Evolutionary conservation across 2,797 vertebrate species (phyloP), one percentile per base, ranked within the genome.

Genomic region (Neoniphon sammara): DNA sequence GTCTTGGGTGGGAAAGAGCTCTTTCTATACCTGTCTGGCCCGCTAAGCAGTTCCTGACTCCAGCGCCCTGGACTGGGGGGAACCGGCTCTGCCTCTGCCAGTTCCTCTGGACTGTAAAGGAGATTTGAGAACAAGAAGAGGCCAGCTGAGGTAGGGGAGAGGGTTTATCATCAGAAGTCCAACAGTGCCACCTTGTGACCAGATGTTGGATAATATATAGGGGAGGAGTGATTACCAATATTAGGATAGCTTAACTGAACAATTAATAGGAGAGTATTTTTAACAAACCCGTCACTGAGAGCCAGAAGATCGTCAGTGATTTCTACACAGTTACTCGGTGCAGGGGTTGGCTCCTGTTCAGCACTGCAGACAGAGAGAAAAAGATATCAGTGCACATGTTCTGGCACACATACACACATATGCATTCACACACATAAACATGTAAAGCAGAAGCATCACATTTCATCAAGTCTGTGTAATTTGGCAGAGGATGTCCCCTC

Each of bases 21-120:
- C 34, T 66, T 86, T 23, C 21, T 78, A 1, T 92, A 92, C 92
- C 89, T 87, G 77, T 89, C 80, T 44, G 82, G 58, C 65, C 66
- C 86, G 1, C 85, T 18, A 20, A 92, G 89, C 73, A 92, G 84
- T 77, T 92, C 89, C 78, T 88, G 87, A 80, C 87, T 93, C 89
- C 87, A 90, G 56, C 52, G 62, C 70, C 85, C 89, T 9, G 91
- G 85, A 57, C 87, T 90, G 63, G 70, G 36, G 8, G 92, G 89
- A 72, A 80, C 66, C 2, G 87, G 88, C 53, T 85, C 57, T 53
- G 78, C 73, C 53, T 85, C 57, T 53, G 78, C 73, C 52, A 81
- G 31, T 47, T 89, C 70, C 67, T 88, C 80, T 12, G 80, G 66
- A 68, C 90, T 92, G 84, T 57, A 20, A 75, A 72, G 47, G 49